phyloP scores from a whole-genome alignment of 2,113 vertebrate genomes.

The Toxostoma redivivum region DNA sequence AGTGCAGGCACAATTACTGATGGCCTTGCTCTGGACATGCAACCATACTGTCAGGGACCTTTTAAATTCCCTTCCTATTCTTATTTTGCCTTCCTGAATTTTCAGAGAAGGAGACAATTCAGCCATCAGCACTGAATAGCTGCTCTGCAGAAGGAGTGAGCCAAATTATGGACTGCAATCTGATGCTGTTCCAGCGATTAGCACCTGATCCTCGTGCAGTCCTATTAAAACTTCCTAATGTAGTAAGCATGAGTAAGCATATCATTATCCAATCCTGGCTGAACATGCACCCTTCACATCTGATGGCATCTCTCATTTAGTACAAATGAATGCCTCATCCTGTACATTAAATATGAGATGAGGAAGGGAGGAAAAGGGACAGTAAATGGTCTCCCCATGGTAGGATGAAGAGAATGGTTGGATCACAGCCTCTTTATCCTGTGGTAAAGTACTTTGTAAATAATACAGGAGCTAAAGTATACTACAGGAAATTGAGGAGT shows the following conservation, averaged over 20 bases:
- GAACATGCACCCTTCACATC: background rate
- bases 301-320: conserved; percentile 43
- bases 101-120: background rate
- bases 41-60: background rate
- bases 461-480: background rate
- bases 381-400: background rate
- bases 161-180: background rate
- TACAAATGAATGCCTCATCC: background rate
- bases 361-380: background rate
- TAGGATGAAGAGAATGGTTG: background rate
- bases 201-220: conserved; percentile 12
- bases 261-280: conserved; percentile 28
- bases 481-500: background rate
- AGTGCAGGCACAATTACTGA: background rate
- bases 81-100: background rate
- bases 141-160: background rate
- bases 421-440: background rate
- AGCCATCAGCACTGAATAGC: background rate
- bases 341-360: background rate
- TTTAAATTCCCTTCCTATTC: background rate
- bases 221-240: conserved; percentile 37
- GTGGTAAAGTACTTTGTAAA: background rate
- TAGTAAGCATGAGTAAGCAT: conserved; percentile 53
- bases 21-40: background rate
- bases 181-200: background rate